These are phyloP conservation scores for Channallabes apus DNA, from an alignment of 2,797 vertebrate genomes.

Conservation along the genomic window DNA sequence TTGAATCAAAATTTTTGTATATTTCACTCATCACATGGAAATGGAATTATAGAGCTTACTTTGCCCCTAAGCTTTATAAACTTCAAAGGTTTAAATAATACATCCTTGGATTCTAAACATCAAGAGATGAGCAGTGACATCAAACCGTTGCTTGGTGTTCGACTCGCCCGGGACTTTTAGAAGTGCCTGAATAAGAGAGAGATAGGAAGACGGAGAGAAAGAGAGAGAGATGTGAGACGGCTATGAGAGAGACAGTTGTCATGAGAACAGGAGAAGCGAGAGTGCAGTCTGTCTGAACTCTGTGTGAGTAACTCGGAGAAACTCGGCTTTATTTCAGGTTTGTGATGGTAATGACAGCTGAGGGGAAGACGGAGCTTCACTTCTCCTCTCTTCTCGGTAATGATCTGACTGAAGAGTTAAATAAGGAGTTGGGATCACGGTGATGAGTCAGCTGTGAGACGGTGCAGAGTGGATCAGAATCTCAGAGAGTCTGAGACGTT, in stretches of 20 bases:
- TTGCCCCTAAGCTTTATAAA: neutral
- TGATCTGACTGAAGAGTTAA: neutral
- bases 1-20: neutral
- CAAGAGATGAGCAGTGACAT: neutral
- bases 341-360: constrained; percentile 7
- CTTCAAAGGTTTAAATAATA: neutral
- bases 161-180: neutral
- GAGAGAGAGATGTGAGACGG: neutral
- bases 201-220: neutral
- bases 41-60: neutral
- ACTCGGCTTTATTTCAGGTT: constrained; percentile 22
- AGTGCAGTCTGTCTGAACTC: constrained; percentile 27
- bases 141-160: neutral
- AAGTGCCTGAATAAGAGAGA: neutral
- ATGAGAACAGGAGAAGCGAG: constrained; percentile 17
- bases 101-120: neutral
- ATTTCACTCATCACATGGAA: neutral
- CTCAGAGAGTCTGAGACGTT: neutral
- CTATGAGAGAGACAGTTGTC: constrained; percentile 9
- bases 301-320: constrained; percentile 22
- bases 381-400: neutral
- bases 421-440: neutral
- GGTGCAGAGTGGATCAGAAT: neutral
- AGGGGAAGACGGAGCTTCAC: neutral
- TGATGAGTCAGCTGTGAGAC: neutral